Conservation (phyloP, 2,113 vertebrate species). For the Lamprotornis superbus region DNA sequence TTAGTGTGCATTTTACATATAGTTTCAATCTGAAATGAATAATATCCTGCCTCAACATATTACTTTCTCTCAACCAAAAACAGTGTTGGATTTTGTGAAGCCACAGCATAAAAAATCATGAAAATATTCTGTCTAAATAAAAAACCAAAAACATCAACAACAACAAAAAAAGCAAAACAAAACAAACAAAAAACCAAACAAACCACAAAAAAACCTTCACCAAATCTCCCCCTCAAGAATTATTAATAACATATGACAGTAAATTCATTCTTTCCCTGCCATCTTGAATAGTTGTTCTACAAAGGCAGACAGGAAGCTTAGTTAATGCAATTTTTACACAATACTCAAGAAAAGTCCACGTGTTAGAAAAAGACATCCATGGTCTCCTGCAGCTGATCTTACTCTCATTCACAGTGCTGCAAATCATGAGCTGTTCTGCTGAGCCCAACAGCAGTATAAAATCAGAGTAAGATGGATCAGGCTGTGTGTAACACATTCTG, state of each 20-base stretch:
- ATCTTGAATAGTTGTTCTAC: not conserved
- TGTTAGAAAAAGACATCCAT: not conserved
- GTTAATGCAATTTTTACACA: not conserved
- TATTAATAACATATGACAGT: not conserved
- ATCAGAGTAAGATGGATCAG: not conserved
- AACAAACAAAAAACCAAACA: too few species aligned
- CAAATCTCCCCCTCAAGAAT: accelerated
- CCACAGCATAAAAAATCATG: not conserved
- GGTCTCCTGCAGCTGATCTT: not conserved
- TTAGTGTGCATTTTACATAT: not conserved
- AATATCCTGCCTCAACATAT: not conserved
- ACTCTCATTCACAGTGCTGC: not conserved
- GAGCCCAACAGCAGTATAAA: not conserved
- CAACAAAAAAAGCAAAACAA: not conserved
- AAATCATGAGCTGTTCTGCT: not conserved
- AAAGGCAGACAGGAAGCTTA: not conserved
- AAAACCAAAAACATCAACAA: not conserved
- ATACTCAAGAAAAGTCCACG: not conserved
- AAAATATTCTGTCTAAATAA: not conserved
- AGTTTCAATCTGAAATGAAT: not conserved
- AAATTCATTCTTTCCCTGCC: not conserved
- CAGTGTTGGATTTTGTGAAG: not conserved
- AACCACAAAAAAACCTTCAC: not conserved
- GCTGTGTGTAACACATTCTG: not conserved
- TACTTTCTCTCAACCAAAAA: not conserved